Base-by-base conservation (phyloP, 2,113 vertebrate genomes). In the Hoplias malabaricus region DNA sequence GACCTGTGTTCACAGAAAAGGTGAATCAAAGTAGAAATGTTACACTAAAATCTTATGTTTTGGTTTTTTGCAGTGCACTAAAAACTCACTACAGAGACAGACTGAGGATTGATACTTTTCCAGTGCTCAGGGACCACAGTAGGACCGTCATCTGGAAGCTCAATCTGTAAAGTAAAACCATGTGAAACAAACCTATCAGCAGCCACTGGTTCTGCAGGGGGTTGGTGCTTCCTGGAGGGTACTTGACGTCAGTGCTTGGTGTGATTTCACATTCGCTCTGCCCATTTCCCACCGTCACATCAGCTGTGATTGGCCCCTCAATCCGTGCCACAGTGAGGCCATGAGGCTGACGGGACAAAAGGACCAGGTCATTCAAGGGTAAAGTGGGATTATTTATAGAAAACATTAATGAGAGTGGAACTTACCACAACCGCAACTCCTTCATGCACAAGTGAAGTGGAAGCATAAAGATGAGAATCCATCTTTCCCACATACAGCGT, bases 401-500 rank as follows among this genome's bases (percentile, higher is more conserved):
- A 40, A 67, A 62, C 1, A 5, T 21, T 38, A 59, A 57, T 1
- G 36, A 0, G 0, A 71, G 56, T 0, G 76, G 1, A 89, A 57
- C 97, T 93, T 0, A 97, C 95, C 88, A 93, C 90, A 71, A 93
- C 88, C 0, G 92, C 90, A 54, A 98, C 89, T 4, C 95, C 94
- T 9, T 94, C 75, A 2, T 99, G 97, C 27, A 98, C 96, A 73
- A 99, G 92, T 0, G 96, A 97, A 1, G 91, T 93, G 31, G 94
- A 89, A 16, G 96, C 98, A 0, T 99, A 99, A 73, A 99, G 95
- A 67, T 96, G 93, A 53, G 93, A 82, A 0, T 94, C 88, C 0
- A 95, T 70, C 83, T 98, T 98, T 23, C 98, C 98, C 5, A 99
- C 94, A 0, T 98, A 99, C 21, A 99, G 92, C 0, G 96, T 96